phyloP scores from a whole-genome alignment of 1,140 invertebrate species.

The Penaeus vannamei region DNA sequence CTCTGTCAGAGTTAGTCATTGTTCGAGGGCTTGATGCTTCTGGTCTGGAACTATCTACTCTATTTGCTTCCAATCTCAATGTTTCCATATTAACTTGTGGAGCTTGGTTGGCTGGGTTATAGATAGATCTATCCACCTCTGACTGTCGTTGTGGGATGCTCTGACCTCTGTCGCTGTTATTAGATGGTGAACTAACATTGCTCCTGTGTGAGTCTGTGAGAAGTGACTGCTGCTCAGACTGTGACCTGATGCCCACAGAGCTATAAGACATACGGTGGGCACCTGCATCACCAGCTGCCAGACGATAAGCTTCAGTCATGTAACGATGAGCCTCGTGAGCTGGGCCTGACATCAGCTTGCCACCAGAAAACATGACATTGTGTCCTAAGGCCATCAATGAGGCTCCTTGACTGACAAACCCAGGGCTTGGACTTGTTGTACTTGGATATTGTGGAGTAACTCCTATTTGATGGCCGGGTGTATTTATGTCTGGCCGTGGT shows the following conservation, averaged over 20 bases:
- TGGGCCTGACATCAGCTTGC: conserved; percentile 37
- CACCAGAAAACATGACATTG: conserved; percentile 57
- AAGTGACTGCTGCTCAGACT: conserved; percentile 25
- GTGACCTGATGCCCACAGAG: background rate
- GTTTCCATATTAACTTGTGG: conserved; percentile 46
- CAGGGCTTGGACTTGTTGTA: conserved; percentile 46
- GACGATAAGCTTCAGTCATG: conserved; percentile 56
- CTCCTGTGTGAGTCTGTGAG: conserved; percentile 34
- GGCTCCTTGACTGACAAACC: conserved; percentile 51
- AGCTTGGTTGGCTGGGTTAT: conserved; percentile 3
- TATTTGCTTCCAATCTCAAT: conserved; percentile 36
- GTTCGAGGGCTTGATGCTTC: no score
- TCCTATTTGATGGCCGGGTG: conserved; percentile 16
- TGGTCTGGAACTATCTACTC: background rate
- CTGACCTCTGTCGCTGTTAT: conserved; percentile 10
- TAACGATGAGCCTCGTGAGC: conserved; percentile 54
- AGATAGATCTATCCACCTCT: background rate
- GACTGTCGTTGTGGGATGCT: conserved; percentile 34
- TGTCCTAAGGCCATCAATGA: conserved; percentile 59
- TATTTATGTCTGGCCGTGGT: conserved; percentile 34
- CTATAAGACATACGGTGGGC: conserved; percentile 41
- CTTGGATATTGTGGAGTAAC: conserved; percentile 47
- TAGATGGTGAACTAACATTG: conserved; percentile 37
- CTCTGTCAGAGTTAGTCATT: conserved; percentile 16
- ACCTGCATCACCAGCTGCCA: conserved; percentile 47